A percentile compares a stretch with the other conserved stretches of the same genome.
Evolutionary conservation across 2,797 vertebrate species (phyloP).

Genomic region (Halcyon badia): DNA sequence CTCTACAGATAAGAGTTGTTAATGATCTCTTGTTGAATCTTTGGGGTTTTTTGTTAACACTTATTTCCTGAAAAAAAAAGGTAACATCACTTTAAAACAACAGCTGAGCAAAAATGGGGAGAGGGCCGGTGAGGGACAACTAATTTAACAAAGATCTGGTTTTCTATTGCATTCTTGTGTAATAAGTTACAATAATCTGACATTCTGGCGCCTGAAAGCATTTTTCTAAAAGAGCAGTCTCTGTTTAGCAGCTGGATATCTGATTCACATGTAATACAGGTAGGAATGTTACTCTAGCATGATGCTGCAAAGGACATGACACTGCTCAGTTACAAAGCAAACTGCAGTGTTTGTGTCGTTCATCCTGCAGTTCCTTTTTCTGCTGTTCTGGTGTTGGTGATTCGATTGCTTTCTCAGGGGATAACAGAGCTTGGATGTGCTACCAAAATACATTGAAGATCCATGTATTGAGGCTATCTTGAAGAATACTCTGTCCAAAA

Average conservation of each 20-base stretch:
- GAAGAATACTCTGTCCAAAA: background rate
- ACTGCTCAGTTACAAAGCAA: background rate
- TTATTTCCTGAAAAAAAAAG: background rate
- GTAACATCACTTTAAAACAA: background rate
- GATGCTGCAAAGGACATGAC: background rate
- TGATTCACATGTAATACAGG: background rate
- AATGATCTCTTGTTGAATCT: background rate
- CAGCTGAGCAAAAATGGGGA: background rate
- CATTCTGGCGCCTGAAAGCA: slow-evolving; percentile 35
- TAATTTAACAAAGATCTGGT: background rate
- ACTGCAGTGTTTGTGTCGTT: background rate
- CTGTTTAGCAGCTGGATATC: background rate
- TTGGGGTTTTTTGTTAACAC: slow-evolving; percentile 24
- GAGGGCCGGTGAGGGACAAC: background rate
- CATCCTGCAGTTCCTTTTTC: background rate
- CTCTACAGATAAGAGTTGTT: background rate
- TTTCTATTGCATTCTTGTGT: background rate
- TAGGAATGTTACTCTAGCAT: background rate
- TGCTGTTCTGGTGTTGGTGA: background rate
- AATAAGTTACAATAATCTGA: background rate
- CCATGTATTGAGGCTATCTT: background rate
- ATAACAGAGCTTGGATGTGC: background rate
- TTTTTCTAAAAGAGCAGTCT: background rate
- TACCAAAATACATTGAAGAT: background rate
- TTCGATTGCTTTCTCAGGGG: background rate